A percentile compares a stretch with the other conserved stretches of the same genome.
phyloP scores from a whole-genome alignment of 2,888 invertebrate species.

The Stenotaenia linearis region DNA sequence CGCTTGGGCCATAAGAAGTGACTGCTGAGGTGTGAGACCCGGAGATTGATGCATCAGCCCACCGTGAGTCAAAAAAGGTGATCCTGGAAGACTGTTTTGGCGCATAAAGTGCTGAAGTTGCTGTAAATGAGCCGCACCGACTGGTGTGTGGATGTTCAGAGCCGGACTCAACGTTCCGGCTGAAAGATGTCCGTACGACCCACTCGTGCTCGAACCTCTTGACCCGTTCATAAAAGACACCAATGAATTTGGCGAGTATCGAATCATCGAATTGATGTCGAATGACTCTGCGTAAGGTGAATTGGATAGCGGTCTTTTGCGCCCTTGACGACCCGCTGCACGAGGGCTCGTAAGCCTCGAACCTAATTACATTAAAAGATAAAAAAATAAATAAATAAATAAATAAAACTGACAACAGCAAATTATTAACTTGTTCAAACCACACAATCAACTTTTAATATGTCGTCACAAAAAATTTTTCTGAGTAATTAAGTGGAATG shows the following conservation, averaged over 20 bases:
- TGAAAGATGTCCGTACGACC: slow-evolving; percentile 93
- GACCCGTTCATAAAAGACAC: slow-evolving; percentile 75
- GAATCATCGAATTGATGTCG: slow-evolving; percentile 91
- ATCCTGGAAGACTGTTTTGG: slow-evolving; percentile 47
- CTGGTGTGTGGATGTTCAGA: slow-evolving; percentile 51
- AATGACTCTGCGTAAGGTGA: slow-evolving; percentile 89
- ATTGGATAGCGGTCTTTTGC: slow-evolving; percentile 88
- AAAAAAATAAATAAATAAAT: neutral
- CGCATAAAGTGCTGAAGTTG: slow-evolving; percentile 71
- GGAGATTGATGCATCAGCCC: slow-evolving; percentile 38
- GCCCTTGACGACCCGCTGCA: slow-evolving; percentile 59
- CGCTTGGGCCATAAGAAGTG: slow-evolving; percentile 37
- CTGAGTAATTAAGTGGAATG: neutral
- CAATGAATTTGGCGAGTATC: slow-evolving; percentile 88
- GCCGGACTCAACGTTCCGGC: slow-evolving; percentile 86
- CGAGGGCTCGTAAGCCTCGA: slow-evolving; percentile 66
- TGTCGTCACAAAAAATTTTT: neutral
- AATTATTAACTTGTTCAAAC: neutral
- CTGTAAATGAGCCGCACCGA: slow-evolving; percentile 58
- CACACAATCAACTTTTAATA: neutral
- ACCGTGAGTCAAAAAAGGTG: slow-evolving; percentile 38
- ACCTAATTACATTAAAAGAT: slow-evolving; percentile 49
- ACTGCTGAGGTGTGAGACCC: slow-evolving; percentile 39
- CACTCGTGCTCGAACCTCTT: slow-evolving; percentile 80
- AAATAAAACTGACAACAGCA: slow-evolving; percentile 10